Evolutionary conservation across 2,888 invertebrate species (phyloP), one percentile per base, ranked within the genome.

Genomic region (Cryptocheilus praepositus): DNA sequence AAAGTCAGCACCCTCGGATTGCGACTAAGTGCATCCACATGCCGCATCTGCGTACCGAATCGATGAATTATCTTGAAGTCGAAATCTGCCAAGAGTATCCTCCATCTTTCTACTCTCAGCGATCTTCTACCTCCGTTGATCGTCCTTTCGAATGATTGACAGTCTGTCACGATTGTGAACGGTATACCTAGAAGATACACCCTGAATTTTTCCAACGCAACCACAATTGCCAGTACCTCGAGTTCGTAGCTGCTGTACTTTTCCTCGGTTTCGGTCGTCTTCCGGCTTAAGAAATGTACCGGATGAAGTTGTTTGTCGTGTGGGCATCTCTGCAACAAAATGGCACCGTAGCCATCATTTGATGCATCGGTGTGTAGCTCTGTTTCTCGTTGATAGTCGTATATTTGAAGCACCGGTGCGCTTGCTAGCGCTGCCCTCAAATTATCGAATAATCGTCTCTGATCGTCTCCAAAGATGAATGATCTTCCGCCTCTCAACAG

Each of bases 171-270:
- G n/a, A n/a, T n/a, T n/a, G n/a, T n/a, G n/a, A n/a, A n/a, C n/a
- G n/a, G n/a, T n/a, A n/a, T n/a, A n/a, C n/a, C n/a, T n/a, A n/a
- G n/a, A n/a, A n/a, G n/a, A n/a, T n/a, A n/a, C n/a, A n/a, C 49
- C 16, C 49, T 16, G 16, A 49, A 49, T 49, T 49, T 49, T 18
- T 16, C 16, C 5, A 49, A 8, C 8, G 49, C 69, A 64, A 80
- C 81, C 2, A 83, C 70, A 8, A 84, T 70, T 3, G 83, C 83
- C 44, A 83, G 28, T 0, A 80, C 72, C 49, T 80, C 79, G 0
- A 80, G 54, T 49, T 80, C 79, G 15, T 76, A 76, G 3, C 80
- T 82, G 13, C 74, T 74, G 62, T 80, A 81, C 43, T 70, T 74
- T 11, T 64, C 62, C 64, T 83, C 82, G 4, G 69, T 62, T 7